Evolutionary conservation across 2,888 invertebrate genomes (phyloP).

Genomic region (Parnassius orleans): DNA sequence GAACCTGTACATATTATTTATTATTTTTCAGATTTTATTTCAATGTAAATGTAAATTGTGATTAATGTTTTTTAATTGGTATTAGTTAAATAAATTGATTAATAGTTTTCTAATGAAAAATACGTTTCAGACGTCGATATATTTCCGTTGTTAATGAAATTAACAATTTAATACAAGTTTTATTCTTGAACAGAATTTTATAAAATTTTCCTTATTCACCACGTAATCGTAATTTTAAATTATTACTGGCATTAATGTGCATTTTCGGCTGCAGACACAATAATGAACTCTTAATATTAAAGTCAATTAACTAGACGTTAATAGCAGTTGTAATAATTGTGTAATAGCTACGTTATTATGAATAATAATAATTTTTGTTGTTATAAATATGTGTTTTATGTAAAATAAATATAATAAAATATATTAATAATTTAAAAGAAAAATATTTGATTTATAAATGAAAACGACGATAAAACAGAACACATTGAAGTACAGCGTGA

Average conservation of each 20-base stretch:
- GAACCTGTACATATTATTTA: slow-evolving; percentile 27
- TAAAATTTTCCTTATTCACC: background rate
- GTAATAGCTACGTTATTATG: too few species aligned
- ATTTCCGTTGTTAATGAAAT: background rate
- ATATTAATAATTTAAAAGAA: too few species aligned
- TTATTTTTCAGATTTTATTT: background rate
- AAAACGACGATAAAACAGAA: too few species aligned
- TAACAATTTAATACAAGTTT: background rate
- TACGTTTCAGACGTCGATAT: background rate
- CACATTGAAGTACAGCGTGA: too few species aligned
- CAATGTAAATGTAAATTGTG: background rate
- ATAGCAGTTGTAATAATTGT: background rate
- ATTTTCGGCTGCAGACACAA: too few species aligned
- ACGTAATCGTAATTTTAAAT: background rate
- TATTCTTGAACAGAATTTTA: background rate
- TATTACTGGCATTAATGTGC: background rate
- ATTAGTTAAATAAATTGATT: background rate
- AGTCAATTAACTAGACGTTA: background rate
- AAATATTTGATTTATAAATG: too few species aligned
- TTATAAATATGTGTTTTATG: too few species aligned
- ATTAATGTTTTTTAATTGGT: too few species aligned
- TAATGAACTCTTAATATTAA: too few species aligned
- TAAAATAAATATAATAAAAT: too few species aligned
- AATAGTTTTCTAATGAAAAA: background rate
- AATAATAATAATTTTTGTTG: too few species aligned